A percentile compares a stretch with the other conserved stretches of the same genome.
Evolutionary conservation across 1,140 invertebrate genomes (phyloP).

Genomic region (Cydia amplana): DNA sequence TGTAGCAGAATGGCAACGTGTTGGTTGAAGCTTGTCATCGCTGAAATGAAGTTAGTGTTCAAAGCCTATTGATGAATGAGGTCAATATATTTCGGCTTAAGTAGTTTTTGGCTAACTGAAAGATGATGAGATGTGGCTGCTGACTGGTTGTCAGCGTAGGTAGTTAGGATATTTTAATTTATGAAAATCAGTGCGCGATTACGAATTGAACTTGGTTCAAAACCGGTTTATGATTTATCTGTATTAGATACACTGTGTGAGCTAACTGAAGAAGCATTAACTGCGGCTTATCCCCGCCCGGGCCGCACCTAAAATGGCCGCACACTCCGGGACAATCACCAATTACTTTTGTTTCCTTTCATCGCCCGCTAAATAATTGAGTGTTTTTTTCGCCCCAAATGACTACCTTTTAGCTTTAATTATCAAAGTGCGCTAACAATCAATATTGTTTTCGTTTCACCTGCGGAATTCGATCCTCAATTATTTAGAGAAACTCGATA

Average conservation of each 20-base stretch:
- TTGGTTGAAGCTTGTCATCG: no score
- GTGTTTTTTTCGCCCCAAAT: conserved; percentile 9
- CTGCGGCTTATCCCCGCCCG: background rate
- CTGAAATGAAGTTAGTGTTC: no score
- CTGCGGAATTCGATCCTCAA: conserved; percentile 1
- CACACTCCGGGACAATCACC: background rate
- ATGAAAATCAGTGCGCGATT: no score
- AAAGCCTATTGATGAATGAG: no score
- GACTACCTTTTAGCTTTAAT: conserved; percentile 28
- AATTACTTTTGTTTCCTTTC: conserved; percentile 24
- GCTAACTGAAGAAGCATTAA: background rate
- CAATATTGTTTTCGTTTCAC: background rate
- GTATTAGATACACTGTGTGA: background rate
- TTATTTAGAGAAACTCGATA: background rate
- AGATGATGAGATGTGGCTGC: no score
- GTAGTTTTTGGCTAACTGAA: no score
- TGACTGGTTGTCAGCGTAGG: no score
- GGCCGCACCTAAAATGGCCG: background rate
- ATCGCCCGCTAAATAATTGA: conserved; percentile 18
- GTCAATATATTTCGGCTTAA: no score
- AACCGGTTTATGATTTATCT: background rate
- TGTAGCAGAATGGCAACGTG: no score
- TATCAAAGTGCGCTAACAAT: conserved; percentile 16
- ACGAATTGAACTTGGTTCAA: no score
- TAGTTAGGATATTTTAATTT: no score